Conservation (phyloP, 2,113 vertebrate genomes). For the Ovibos moschatus region DNA sequence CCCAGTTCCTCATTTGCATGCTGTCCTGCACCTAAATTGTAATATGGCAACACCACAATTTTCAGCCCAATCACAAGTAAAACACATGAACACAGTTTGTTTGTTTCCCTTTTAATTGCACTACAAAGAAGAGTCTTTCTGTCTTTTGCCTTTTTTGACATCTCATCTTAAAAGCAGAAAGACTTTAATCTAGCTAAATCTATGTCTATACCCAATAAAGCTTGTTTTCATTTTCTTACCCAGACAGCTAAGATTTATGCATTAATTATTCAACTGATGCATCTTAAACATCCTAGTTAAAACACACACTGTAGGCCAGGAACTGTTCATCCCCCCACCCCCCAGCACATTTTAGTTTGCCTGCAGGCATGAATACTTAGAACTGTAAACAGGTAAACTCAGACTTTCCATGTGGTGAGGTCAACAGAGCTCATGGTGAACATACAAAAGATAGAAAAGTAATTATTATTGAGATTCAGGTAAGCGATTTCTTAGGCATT, state of each 20-base stretch:
- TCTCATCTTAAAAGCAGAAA: slow-evolving; percentile 51
- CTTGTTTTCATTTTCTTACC: slow-evolving; percentile 26
- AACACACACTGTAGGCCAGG: not conserved
- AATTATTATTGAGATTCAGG: slow-evolving; percentile 47
- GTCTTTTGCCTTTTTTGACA: slow-evolving; percentile 40
- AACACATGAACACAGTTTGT: slow-evolving; percentile 20
- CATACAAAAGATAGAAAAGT: slow-evolving; percentile 25
- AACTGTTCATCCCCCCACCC: slow-evolving; percentile 6
- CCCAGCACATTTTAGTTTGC: slow-evolving; percentile 23
- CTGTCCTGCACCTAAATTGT: slow-evolving; percentile 17
- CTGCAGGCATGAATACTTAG: slow-evolving; percentile 13
- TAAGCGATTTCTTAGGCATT: slow-evolving; percentile 61
- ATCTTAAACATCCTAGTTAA: slow-evolving; percentile 55
- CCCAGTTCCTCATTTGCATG: slow-evolving; percentile 33
- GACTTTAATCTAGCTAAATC: slow-evolving; percentile 37
- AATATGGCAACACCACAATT: slow-evolving; percentile 32
- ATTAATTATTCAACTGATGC: slow-evolving; percentile 52
- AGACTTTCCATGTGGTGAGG: slow-evolving; percentile 5
- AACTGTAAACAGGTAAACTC: slow-evolving; percentile 31
- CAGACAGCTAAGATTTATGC: slow-evolving; percentile 1
- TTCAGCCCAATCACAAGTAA: slow-evolving; percentile 44
- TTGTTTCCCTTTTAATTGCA: slow-evolving; percentile 34
- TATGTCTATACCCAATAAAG: slow-evolving; percentile 34
- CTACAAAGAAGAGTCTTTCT: not conserved
- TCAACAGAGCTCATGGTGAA: slow-evolving; percentile 36